Evolutionary conservation across 2,888 invertebrate species (phyloP).

Genomic region (Caenorhabditis sp.): DNA sequence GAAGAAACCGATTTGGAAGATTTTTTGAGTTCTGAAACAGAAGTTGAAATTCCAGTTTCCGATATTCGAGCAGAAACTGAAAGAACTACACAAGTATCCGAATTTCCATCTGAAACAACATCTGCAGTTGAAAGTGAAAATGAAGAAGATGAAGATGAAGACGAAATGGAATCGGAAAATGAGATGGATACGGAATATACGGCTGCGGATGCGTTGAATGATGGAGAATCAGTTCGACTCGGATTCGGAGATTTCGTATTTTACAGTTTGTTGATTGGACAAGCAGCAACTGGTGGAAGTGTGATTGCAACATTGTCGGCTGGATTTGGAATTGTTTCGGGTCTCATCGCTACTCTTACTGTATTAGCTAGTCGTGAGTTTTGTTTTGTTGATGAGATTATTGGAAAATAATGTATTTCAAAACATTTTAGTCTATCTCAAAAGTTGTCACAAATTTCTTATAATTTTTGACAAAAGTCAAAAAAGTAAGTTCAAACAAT

Average conservation of each 20-base stretch:
- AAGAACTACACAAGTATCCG: background rate
- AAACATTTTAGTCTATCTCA: too few relatives aligned
- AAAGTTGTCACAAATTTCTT: too few relatives aligned
- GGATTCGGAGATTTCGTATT: slow-evolving; percentile 67
- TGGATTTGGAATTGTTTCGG: slow-evolving; percentile 52
- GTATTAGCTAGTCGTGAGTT: slow-evolving; percentile 40
- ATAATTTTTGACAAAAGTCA: too few relatives aligned
- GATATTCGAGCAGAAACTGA: background rate
- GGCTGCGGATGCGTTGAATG: slow-evolving; percentile 52
- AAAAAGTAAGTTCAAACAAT: too few relatives aligned
- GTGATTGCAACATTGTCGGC: slow-evolving; percentile 46
- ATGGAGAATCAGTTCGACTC: slow-evolving; percentile 51
- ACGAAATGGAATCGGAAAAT: too few relatives aligned
- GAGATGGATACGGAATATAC: too few relatives aligned
- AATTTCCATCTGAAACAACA: background rate
- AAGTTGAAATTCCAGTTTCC: background rate
- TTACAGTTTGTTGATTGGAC: slow-evolving; percentile 63
- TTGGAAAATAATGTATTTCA: too few relatives aligned
- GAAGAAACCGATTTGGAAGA: slow-evolving; percentile 5
- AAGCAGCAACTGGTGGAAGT: slow-evolving; percentile 51
- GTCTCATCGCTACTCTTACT: slow-evolving; percentile 54
- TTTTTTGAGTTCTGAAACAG: background rate
- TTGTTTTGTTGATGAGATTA: too few relatives aligned
- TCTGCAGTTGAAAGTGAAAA: too few relatives aligned
- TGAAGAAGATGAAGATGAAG: too few relatives aligned